Percentiles rank a stretch among this genome's conserved stretches.
phyloP scores from a whole-genome alignment of 2,888 invertebrate genomes.

The Halictus ligatus region DNA sequence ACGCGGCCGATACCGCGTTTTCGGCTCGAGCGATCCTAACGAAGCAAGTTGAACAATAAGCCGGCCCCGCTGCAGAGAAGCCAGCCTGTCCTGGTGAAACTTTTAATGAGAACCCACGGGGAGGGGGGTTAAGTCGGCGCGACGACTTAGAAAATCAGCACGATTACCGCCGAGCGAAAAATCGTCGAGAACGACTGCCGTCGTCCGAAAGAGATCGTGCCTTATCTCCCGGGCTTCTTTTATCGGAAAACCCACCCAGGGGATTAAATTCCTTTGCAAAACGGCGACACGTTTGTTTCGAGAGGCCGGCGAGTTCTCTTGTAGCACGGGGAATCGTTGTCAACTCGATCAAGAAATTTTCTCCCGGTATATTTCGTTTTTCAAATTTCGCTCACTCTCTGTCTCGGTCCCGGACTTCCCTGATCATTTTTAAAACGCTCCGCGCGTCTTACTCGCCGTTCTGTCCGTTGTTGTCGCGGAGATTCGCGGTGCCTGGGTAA shows the following conservation, averaged over 20 bases:
- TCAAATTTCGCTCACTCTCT: not conserved
- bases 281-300: not conserved
- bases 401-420: not conserved
- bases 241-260: constrained; percentile 6
- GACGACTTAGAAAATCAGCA: constrained; percentile 11
- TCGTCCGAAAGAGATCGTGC: constrained; percentile 13
- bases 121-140: not conserved
- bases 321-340: not conserved
- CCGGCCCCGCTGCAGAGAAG: constrained; percentile 22
- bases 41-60: constrained; percentile 62
- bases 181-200: not conserved
- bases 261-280: constrained; percentile 3
- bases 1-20: constrained; percentile 59
- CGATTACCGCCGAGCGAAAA: constrained; percentile 23
- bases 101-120: constrained; percentile 63
- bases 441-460: not conserved
- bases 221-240: constrained; percentile 14
- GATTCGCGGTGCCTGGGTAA: not conserved
- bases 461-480: not conserved
- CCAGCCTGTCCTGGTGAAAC: constrained; percentile 46
- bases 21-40: constrained; percentile 54
- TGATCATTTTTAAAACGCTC: not conserved
- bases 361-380: not conserved
- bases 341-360: not conserved
- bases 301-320: not conserved